Evolutionary conservation across 2,797 vertebrate species (phyloP).

Genomic region (Argyrosomus regius): DNA sequence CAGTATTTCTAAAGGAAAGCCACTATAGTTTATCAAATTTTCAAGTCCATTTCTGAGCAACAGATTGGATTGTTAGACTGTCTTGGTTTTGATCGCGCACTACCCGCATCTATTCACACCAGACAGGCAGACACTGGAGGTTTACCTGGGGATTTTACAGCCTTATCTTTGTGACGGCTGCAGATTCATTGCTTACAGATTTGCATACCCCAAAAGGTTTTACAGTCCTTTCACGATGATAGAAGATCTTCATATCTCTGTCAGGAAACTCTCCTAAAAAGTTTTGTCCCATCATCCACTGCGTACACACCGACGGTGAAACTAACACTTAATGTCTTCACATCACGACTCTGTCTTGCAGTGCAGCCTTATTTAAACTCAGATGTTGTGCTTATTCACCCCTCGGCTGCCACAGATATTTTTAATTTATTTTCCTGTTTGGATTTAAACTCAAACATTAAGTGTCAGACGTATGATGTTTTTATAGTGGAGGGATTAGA

Average conservation of each 20-base stretch:
- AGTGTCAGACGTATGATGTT: slow-evolving; percentile 11
- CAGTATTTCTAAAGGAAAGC: slow-evolving; percentile 20
- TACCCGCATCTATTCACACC: slow-evolving; percentile 30
- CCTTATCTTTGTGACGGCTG: slow-evolving; percentile 52
- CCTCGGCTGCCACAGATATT: slow-evolving; percentile 35
- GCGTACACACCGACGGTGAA: slow-evolving; percentile 34
- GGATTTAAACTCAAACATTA: slow-evolving; percentile 23
- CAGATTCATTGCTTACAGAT: slow-evolving; percentile 64
- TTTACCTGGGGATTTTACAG: slow-evolving; percentile 63
- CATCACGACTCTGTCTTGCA: slow-evolving; percentile 37
- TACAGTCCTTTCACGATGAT: slow-evolving; percentile 58
- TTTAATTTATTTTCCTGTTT: slow-evolving; percentile 45
- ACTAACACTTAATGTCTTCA: slow-evolving; percentile 48
- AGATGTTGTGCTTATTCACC: slow-evolving; percentile 42
- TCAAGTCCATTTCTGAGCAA: slow-evolving; percentile 34
- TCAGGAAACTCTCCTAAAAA: slow-evolving; percentile 57
- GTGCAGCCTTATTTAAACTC: slow-evolving; percentile 22
- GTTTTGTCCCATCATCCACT: slow-evolving; percentile 53
- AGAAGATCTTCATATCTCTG: slow-evolving; percentile 61
- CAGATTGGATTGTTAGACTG: slow-evolving; percentile 29
- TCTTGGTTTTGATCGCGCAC: slow-evolving; percentile 28
- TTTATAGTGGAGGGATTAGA: slow-evolving; percentile 16
- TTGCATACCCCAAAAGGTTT: slow-evolving; percentile 72
- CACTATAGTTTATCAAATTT: slow-evolving; percentile 17
- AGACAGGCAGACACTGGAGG: slow-evolving; percentile 36